These are phyloP conservation scores for Dipodomys stephensi DNA, from an alignment of 2,113 vertebrate species.

Conservation along the genomic window DNA sequence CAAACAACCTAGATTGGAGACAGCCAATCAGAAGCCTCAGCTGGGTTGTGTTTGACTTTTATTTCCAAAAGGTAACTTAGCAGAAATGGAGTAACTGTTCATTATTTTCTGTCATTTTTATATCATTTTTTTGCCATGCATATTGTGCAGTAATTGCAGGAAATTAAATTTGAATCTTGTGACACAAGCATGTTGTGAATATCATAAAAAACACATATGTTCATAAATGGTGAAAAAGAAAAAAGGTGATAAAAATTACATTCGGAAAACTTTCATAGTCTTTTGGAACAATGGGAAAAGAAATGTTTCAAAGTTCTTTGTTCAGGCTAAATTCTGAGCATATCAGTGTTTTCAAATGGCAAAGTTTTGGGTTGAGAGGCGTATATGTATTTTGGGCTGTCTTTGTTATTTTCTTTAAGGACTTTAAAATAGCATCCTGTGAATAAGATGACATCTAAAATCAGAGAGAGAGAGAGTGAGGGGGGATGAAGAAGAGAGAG, in stretches of 20 bases:
- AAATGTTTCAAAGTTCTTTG: conserved; percentile 70
- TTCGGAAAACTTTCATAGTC: conserved; percentile 84
- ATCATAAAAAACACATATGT: conserved; percentile 89
- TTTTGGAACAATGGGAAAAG: conserved; percentile 77
- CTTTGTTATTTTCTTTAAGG: not conserved
- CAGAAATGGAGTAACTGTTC: conserved; percentile 65
- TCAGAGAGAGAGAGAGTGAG: not conserved
- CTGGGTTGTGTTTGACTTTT: conserved; percentile 55
- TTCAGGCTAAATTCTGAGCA: not conserved
- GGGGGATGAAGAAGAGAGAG: too few species aligned
- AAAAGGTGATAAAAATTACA: conserved; percentile 85
- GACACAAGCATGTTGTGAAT: conserved; percentile 88
- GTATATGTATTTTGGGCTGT: not conserved
- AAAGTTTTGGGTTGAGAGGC: not conserved
- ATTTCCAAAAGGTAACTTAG: conserved; percentile 79
- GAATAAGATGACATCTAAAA: not conserved
- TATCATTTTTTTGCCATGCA: conserved; percentile 80
- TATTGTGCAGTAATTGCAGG: conserved; percentile 84
- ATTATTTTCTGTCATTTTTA: conserved; percentile 84
- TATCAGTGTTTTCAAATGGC: not conserved
- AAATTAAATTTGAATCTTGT: conserved; percentile 88
- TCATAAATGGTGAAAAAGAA: conserved; percentile 79
- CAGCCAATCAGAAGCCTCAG: conserved; percentile 56
- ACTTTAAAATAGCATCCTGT: not conserved
- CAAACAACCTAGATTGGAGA: conserved; percentile 47